Evolutionary conservation across 1,140 invertebrate species (phyloP).

Genomic region (Whitmania pigra): DNA sequence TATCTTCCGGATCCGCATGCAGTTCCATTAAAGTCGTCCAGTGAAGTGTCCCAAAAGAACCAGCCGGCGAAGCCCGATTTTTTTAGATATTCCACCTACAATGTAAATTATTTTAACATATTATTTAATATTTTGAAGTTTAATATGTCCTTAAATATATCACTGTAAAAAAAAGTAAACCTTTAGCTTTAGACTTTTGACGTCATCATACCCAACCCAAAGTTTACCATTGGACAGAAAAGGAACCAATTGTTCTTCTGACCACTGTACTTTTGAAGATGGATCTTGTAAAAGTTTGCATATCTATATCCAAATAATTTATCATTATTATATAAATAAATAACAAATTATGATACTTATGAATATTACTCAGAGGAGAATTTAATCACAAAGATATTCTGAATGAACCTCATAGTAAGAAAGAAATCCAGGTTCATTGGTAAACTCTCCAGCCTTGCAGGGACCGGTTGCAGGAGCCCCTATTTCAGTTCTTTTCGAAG

Average conservation of each 20-base stretch:
- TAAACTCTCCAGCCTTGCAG: conserved; percentile 59
- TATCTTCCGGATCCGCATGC: conserved; percentile 25
- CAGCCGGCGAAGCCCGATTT: conserved; percentile 60
- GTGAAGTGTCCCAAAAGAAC: conserved; percentile 68
- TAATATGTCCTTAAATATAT: too few relatives aligned
- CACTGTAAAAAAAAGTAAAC: too few relatives aligned
- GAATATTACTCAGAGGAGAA: too few relatives aligned
- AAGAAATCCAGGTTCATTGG: conserved; percentile 75
- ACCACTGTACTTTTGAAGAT: conserved; percentile 44
- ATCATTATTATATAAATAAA: too few relatives aligned
- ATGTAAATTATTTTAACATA: too few relatives aligned
- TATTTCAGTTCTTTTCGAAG: conserved; percentile 63
- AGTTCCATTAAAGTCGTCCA: conserved; percentile 47
- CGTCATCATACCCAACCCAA: conserved; percentile 80
- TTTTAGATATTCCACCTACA: conserved; percentile 50
- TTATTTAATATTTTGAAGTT: too few relatives aligned
- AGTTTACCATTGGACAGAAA: conserved; percentile 65
- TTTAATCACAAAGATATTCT: too few relatives aligned
- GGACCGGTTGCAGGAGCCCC: conserved; percentile 62
- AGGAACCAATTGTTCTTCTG: conserved; percentile 57
- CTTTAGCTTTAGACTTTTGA: conserved; percentile 60
- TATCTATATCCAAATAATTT: conserved; percentile 26
- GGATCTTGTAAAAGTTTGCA: conserved; percentile 33
- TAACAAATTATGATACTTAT: too few relatives aligned
- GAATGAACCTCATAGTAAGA: conserved; percentile 67